Evolutionary conservation across 2,113 vertebrate genomes (phyloP), one percentile per base, ranked within the genome.

Genomic region (Narcine bancroftii): DNA sequence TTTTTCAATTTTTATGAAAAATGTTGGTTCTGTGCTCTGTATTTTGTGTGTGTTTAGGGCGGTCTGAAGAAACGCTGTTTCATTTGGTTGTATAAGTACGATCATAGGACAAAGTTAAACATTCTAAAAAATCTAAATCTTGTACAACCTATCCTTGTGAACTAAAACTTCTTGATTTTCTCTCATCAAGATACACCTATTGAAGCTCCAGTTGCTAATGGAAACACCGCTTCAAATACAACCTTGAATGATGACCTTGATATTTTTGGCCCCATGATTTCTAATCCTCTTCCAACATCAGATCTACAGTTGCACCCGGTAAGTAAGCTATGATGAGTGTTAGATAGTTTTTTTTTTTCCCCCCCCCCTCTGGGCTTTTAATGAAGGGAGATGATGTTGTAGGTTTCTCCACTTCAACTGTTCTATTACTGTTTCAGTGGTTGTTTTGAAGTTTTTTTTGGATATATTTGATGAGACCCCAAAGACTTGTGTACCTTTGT

Each of bases 191-290:
- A 99, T 95, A 95, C 96, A 93, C 98, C 97, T 92, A 94, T 96
- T 36, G 96, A 96, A 93, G 93, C 96, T 29, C 95, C 95, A 33
- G 94, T 96, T 92, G 92, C 96, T 93, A 98, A 96, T 33, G 96
- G 96, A 92, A 97, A 94, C 93, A 93, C 95, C 19, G 89, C 94
- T 92, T 42, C 94, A n/a, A 94, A 94, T 66, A 94, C 96, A 92
- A 93, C 96, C 7, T 94, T 97, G 93, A 96, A 93, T 47, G 97
- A 99, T 92, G 98, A 99, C 93, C 94, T 99, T 93, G 98, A 99
- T 95, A 98, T 99, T 94, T 99, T 99, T 92, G 98, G 98, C 93
- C 99, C 98, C 60, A 99, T 99, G 99, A 97, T 99, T 72, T 99
- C 98, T 93, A 99, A 99, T 94, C 98, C 98, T 92, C 96, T 99